A percentile compares a stretch with the other conserved stretches of the same genome.
Conservation (phyloP, 1,140 invertebrate genomes). For the Macrostomum lignano region DNA sequence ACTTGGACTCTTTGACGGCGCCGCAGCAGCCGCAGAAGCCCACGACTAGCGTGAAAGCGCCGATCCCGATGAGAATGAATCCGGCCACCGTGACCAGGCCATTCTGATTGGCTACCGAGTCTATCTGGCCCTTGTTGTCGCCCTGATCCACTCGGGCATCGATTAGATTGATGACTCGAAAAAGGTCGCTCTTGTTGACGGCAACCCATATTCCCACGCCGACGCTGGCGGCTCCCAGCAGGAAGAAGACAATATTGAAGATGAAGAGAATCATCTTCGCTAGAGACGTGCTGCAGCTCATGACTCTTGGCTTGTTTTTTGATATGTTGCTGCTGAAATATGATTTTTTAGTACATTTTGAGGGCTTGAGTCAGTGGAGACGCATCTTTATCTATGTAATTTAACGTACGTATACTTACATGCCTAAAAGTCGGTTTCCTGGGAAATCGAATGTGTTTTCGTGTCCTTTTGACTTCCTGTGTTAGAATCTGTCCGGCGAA, state of each 20-base stretch:
- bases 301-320: no score
- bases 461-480: no score
- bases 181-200: conserved; percentile 40
- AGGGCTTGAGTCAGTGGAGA: no score
- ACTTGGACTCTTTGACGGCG: conserved; percentile 49
- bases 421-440: no score
- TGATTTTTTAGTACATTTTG: no score
- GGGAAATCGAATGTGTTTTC: no score
- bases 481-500: no score
- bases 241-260: conserved; percentile 42
- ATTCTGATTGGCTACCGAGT: conserved; percentile 6
- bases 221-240: conserved; percentile 41
- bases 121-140: conserved; percentile 10
- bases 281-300: conserved; percentile 5
- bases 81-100: conserved; percentile 11
- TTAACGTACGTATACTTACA: no score
- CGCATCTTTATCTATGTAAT: no score
- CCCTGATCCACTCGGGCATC: conserved; percentile 24
- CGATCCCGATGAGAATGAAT: conserved; percentile 41
- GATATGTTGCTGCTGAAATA: no score
- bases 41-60: conserved; percentile 46
- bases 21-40: conserved; percentile 68
- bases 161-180: conserved; percentile 35
- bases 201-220: conserved; percentile 45
- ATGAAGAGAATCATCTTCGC: conserved; percentile 42